phyloP scores from a whole-genome alignment of 1,140 invertebrate species.

The Anoplolepis gracilipes region DNA sequence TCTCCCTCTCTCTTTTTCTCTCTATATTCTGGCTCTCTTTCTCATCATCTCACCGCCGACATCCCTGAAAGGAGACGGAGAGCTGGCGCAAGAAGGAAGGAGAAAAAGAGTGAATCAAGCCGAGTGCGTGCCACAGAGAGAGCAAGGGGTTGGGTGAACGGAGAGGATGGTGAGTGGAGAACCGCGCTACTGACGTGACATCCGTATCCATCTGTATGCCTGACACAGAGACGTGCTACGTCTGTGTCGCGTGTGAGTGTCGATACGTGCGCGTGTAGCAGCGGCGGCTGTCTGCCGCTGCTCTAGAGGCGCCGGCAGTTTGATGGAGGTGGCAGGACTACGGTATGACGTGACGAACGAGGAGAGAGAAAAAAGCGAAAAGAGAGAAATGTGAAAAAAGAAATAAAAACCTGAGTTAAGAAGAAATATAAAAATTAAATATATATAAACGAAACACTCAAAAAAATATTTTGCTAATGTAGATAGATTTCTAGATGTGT shows the following conservation, averaged over 20 bases:
- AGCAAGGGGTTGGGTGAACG: conserved; percentile 5
- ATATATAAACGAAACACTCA: no score
- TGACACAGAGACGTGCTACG: conserved; percentile 54
- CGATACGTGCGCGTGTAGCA: conserved; percentile 35
- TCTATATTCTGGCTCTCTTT: background rate
- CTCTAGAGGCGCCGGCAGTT: conserved; percentile 56
- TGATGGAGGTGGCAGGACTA: conserved; percentile 62
- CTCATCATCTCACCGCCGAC: conserved; percentile 40
- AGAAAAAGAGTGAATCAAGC: conserved; percentile 62
- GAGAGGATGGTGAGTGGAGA: conserved; percentile 55
- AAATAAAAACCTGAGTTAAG: background rate
- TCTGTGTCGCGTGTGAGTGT: conserved; percentile 9
- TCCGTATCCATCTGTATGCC: conserved; percentile 71
- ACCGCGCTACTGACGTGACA: conserved; percentile 63
- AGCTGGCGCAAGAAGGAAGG: conserved; percentile 34
- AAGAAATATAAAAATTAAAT: conserved; percentile 7
- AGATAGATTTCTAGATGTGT: no score
- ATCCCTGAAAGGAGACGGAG: conserved; percentile 45
- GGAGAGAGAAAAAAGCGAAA: background rate
- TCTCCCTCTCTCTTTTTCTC: background rate
- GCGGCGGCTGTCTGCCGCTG: conserved; percentile 44
- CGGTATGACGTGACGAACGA: conserved; percentile 49
- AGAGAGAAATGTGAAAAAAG: conserved; percentile 21
- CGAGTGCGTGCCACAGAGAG: conserved; percentile 47
- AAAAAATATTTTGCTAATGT: no score